phyloP scores from a whole-genome alignment of 2,888 invertebrate genomes.

The Chrysomela aeneicollis region DNA sequence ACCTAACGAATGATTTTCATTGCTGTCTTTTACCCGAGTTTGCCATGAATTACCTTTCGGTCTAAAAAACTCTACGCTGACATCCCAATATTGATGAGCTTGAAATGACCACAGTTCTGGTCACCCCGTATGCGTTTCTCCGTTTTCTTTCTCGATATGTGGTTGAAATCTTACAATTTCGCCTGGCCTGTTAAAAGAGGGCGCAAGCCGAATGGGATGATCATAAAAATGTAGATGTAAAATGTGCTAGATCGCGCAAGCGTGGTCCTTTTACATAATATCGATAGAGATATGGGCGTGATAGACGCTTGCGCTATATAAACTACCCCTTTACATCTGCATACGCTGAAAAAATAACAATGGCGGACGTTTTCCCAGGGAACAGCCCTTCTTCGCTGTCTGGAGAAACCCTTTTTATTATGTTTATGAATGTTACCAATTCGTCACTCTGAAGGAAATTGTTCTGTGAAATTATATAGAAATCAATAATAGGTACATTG shows the following conservation, averaged over 20 bases:
- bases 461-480: no score
- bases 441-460: no score
- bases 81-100: no score
- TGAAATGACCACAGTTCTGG: no score
- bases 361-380: constrained; percentile 44
- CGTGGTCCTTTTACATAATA: constrained; percentile 61
- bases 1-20: no score
- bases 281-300: constrained; percentile 61
- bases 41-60: no score
- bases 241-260: constrained; percentile 59
- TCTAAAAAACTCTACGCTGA: no score
- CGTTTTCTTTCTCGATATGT: constrained; percentile 39
- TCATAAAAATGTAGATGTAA: constrained; percentile 61
- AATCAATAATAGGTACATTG: no score
- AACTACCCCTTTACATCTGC: constrained; percentile 59
- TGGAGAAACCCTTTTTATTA: no score
- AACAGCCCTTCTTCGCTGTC: not conserved
- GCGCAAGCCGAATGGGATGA: constrained; percentile 53
- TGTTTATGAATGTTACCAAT: no score
- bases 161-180: constrained; percentile 55
- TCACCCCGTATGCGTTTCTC: no score
- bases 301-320: constrained; percentile 57
- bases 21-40: no score
- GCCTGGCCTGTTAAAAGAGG: constrained; percentile 37
- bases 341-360: constrained; percentile 54